Evolutionary conservation across 2,797 vertebrate genomes (phyloP), one percentile per base, ranked within the genome.

Genomic region (Muraenolepis orangiensis): DNA sequence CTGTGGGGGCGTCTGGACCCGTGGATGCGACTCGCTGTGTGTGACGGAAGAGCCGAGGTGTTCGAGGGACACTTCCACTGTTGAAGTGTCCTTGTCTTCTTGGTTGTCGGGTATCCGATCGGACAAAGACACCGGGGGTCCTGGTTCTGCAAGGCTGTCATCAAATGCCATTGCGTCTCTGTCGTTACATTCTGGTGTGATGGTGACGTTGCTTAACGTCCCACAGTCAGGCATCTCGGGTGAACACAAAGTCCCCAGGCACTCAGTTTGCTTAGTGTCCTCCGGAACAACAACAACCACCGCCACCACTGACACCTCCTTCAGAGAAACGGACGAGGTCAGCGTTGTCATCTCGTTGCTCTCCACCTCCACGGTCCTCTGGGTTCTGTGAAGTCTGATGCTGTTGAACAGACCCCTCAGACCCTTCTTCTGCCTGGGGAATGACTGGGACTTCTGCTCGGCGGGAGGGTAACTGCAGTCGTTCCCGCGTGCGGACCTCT

Each of bases 401-500:
- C 97, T 98, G 85, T 93, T 95, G 70, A 99, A 96, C 73, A 99
- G 93, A 28, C 96, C 93, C 77, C 94, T 95, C 16, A 99, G 85
- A 14, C 97, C 96, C 82, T 93, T 96, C 76, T 94, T 98, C 74
- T 96, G 94, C 32, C 96, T 93, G 1, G 94, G 87, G 3, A 94
- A 90, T 67, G 93, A 94, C 74, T 93, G 80, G 0, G 94, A 91
- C 76, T 96, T 97, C 7, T 95, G 94, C 1, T 93, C 89, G 73
- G 78, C 76, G 64, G 78, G 6, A 5, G 80, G 76, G 57, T 82
- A 84, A 83, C 82, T 87, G 87, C 82, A 87, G 87, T 85, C 76
- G 91, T 85, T 77, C 91, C 84, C 79, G 83, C 73, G 71, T 71
- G 93, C 95, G 80, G 85, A 87, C 0, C 87, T 86, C 79, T 73